These are phyloP conservation scores for Hestina assimilis DNA, from an alignment of 1,140 invertebrate species.

Conservation along the genomic window DNA sequence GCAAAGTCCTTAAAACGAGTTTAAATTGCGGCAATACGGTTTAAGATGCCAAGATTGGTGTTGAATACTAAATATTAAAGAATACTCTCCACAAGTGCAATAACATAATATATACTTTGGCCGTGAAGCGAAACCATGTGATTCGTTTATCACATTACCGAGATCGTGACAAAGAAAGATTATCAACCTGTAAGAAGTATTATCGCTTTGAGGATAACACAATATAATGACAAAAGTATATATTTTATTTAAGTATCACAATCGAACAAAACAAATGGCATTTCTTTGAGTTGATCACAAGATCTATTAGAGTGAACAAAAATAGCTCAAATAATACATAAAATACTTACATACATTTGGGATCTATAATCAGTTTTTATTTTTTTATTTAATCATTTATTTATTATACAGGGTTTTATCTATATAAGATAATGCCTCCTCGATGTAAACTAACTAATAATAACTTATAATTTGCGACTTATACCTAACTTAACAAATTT, in stretches of 20 bases:
- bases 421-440: too few species aligned
- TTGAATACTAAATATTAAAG: slow-evolving; percentile 32
- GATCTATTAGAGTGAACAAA: slow-evolving; percentile 7
- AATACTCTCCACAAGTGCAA: slow-evolving; percentile 19
- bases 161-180: slow-evolving; percentile 61
- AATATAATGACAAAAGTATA: slow-evolving; percentile 36
- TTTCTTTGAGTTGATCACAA: slow-evolving; percentile 6
- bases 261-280: slow-evolving; percentile 7
- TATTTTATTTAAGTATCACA: slow-evolving; percentile 22
- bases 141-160: slow-evolving; percentile 53
- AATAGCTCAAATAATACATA: too few species aligned
- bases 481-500: too few species aligned
- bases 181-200: slow-evolving; percentile 39
- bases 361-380: neutral
- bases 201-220: slow-evolving; percentile 45
- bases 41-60: slow-evolving; percentile 21
- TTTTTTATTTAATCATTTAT: too few species aligned
- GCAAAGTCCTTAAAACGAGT: slow-evolving; percentile 23
- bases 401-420: too few species aligned
- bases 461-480: too few species aligned
- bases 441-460: too few species aligned
- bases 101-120: slow-evolving; percentile 32
- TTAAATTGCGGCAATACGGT: slow-evolving; percentile 13
- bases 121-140: slow-evolving; percentile 54
- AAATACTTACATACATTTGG: neutral